A percentile compares a stretch with the other conserved stretches of the same genome.
Conservation (phyloP, 2,888 invertebrate species). For the Melieria crassipennis region DNA sequence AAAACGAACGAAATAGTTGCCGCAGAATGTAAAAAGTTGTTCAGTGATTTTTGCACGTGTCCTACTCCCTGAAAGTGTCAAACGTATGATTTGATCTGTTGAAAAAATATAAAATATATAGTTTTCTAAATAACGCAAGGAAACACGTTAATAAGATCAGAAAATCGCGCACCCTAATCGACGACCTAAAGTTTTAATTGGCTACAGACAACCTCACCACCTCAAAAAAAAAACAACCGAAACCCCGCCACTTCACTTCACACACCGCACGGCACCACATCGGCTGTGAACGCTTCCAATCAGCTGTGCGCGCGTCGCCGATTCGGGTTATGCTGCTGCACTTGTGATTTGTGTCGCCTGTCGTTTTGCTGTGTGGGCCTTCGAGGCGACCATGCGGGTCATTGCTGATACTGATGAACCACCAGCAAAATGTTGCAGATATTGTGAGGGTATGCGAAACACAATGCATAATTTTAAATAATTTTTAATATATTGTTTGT, state of each 20-base stretch:
- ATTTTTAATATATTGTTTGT: conserved; percentile 1
- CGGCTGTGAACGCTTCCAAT: no score
- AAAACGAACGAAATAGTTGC: background rate
- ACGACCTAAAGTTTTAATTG: background rate
- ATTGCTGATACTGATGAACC: conserved; percentile 76
- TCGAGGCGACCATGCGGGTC: conserved; percentile 71
- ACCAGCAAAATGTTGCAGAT: conserved; percentile 91
- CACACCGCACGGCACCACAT: no score
- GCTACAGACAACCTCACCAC: background rate
- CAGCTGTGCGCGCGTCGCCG: background rate
- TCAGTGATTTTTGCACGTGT: background rate
- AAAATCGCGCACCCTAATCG: background rate
- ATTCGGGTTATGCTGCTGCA: conserved; percentile 45
- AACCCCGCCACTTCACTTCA: no score
- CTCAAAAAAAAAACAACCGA: no score
- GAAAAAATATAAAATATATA: background rate
- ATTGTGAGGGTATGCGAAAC: conserved; percentile 81
- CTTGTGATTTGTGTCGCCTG: conserved; percentile 42
- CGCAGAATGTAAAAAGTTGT: background rate
- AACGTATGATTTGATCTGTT: background rate
- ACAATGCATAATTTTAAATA: background rate
- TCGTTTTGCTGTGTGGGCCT: conserved; percentile 55
- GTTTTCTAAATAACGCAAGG: background rate
- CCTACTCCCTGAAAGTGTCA: background rate
- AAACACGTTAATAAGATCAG: background rate